Evolutionary conservation across 2,797 vertebrate genomes (phyloP), one percentile per base, ranked within the genome.

Genomic region (Ficedula albicollis): DNA sequence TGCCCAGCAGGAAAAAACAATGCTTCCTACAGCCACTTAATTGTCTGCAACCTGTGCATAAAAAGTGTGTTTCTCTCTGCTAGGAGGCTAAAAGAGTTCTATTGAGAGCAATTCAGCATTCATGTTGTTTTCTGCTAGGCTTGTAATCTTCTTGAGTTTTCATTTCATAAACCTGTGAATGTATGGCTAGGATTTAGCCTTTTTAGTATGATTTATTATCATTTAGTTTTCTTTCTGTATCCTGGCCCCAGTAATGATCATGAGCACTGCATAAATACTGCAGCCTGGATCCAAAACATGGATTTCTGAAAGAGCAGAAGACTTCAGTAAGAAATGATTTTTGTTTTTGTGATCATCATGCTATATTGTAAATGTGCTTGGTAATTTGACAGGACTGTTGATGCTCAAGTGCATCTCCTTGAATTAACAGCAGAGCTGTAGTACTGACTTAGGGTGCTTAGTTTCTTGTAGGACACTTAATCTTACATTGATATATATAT

Each of bases 361-460:
- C 19, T 2, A 1, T 38, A 59, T 15, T 18, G 30, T 43, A n/a
- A 34, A 52, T 5, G 29, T 39, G 58, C 49, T 64, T 0, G 2
- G 21, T 64, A 49, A 54, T 67, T 60, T 75, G 32, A 25, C 60
- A 83, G 27, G 7, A 59, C 46, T 41, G 17, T 44, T 93, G 32
- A 12, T 67, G 14, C n/a, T 89, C 10, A 5, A n/a, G 48, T 52
- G 20, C 27, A 81, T 26, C 30, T 54, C 39, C 27, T 17, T 51
- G n/a, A 25, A 8, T 87, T 66, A 87, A 22, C 17, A 17, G 54
- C 17, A 67, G 36, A 76, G 18, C 12, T 60, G 13, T 30, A 30
- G 32, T 16, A 43, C 30, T 82, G 67, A 62, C 14, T 62, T 39
- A 34, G 9, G 14, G 13, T 34, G 46, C 63, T 85, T 23, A 44